Evolutionary conservation across 2,113 vertebrate genomes (phyloP).

Genomic region (Genyomyrus donnyi): DNA sequence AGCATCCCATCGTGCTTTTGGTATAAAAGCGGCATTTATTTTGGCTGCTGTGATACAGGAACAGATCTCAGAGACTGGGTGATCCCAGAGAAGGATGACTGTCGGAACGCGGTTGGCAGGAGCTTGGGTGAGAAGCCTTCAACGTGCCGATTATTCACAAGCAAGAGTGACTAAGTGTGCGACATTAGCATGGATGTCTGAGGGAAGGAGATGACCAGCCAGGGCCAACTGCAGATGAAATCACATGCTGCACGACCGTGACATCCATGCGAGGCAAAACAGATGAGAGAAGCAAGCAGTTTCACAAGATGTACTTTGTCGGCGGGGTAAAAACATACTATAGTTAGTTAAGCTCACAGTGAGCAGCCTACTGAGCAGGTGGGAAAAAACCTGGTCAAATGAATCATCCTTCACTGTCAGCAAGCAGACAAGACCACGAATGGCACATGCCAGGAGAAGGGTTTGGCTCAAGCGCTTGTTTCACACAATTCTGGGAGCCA

Average conservation of each 20-base stretch:
- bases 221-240: neutral
- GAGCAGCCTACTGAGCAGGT: neutral
- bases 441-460: neutral
- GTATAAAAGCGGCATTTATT: neutral
- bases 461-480: neutral
- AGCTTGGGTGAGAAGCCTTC: neutral
- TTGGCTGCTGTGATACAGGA: neutral
- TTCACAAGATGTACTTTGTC: neutral
- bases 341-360: neutral
- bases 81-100: neutral
- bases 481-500: neutral
- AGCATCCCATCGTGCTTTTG: neutral
- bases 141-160: neutral
- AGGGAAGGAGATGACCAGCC: neutral
- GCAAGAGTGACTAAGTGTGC: neutral
- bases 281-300: neutral
- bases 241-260: neutral
- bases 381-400: neutral
- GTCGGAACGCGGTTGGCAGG: neutral
- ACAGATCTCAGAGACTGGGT: neutral
- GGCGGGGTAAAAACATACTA: neutral
- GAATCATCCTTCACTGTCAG: neutral
- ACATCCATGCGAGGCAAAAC: neutral
- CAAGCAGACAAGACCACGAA: neutral
- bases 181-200: neutral